phyloP scores from a whole-genome alignment of 2,888 invertebrate species.

The Periphyllus acericola region DNA sequence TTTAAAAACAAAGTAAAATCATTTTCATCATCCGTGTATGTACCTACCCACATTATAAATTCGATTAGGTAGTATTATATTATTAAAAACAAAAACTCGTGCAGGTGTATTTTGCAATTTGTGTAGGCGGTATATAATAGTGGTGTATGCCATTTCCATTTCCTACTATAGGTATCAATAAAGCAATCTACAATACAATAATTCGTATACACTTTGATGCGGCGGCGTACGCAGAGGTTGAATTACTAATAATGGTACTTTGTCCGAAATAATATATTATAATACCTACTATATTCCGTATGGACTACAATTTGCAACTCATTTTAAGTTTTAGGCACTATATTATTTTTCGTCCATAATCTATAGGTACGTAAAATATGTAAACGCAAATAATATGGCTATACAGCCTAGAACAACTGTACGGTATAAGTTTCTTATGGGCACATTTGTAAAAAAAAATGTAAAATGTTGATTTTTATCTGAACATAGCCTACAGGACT shows the following conservation, averaged over 20 bases:
- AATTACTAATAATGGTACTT: conserved; percentile 13
- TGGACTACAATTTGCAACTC: background rate
- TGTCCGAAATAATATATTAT: conserved; percentile 9
- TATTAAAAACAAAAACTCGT: conserved; percentile 8
- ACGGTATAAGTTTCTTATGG: background rate
- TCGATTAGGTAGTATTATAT: background rate
- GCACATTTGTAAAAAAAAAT: background rate
- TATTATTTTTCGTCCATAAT: background rate
- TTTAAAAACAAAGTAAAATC: conserved; percentile 18
- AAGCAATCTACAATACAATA: conserved; percentile 1
- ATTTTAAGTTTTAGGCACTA: background rate
- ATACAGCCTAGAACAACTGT: background rate
- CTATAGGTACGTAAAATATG: background rate
- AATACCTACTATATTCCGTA: background rate
- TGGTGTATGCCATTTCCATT: background rate
- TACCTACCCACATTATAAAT: background rate
- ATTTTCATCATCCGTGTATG: background rate
- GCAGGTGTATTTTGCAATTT: conserved; percentile 14
- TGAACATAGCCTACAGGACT: background rate
- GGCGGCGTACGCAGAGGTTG: background rate
- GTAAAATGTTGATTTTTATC: background rate
- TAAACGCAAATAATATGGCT: background rate
- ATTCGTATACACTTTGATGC: background rate
- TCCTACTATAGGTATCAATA: background rate
- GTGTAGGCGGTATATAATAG: background rate